Evolutionary conservation across 1,140 invertebrate genomes (phyloP).

Genomic region (Bacillus rossius): DNA sequence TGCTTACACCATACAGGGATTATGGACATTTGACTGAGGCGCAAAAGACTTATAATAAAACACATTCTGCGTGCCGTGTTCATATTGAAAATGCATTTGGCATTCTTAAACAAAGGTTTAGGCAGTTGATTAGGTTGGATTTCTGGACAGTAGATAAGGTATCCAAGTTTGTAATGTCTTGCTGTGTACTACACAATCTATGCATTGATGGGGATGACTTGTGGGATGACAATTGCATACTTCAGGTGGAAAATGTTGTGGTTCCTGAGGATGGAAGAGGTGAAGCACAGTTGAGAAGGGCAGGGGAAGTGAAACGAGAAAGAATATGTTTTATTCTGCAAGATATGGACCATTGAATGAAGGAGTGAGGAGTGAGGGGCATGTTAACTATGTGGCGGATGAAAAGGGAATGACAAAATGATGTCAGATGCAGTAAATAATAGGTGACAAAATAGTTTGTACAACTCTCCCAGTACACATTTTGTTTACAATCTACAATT

Average conservation of each 20-base stretch:
- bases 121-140: background rate
- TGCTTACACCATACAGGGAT: conserved; percentile 34
- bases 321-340: too few species aligned
- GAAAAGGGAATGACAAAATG: too few species aligned
- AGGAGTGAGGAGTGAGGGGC: too few species aligned
- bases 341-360: too few species aligned
- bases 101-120: background rate
- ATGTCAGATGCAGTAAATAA: too few species aligned
- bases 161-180: background rate
- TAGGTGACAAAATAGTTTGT: too few species aligned
- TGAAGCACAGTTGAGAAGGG: background rate
- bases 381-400: too few species aligned
- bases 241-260: background rate
- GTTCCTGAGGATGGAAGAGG: background rate
- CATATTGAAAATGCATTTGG: conserved; percentile 34
- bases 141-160: background rate
- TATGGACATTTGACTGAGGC: conserved; percentile 29
- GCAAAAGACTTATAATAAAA: conserved; percentile 30
- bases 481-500: too few species aligned
- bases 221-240: background rate
- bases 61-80: conserved; percentile 25
- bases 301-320: background rate
- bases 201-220: background rate
- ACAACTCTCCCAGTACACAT: too few species aligned
- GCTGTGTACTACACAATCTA: conserved; percentile 2